Evolutionary conservation across 2,113 vertebrate genomes (phyloP).

Genomic region (Lutjanus erythropterus): DNA sequence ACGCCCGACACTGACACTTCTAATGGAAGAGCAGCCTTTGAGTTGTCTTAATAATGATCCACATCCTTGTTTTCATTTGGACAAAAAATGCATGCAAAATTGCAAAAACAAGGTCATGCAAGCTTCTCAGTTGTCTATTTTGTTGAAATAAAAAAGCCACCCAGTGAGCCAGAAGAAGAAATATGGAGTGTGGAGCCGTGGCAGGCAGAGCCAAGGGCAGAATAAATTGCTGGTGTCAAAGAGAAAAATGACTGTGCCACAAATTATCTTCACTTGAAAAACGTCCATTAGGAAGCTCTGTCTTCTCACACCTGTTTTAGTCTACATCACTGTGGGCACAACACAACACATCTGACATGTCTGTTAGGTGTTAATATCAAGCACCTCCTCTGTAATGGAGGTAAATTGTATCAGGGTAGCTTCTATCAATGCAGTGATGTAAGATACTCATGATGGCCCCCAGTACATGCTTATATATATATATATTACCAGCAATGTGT

Average conservation of each 20-base stretch:
- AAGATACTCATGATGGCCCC: too few species aligned
- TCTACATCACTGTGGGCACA: not conserved
- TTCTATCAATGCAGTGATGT: not conserved
- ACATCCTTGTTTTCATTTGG: not conserved
- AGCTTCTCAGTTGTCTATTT: slow-evolving; percentile 3
- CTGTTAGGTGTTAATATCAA: slow-evolving; percentile 2
- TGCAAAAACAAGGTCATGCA: not conserved
- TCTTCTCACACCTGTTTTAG: slow-evolving; percentile 41
- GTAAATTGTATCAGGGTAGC: too few species aligned
- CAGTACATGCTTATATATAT: too few species aligned
- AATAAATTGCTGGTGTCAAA: slow-evolving; percentile 63
- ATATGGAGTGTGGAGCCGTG: not conserved
- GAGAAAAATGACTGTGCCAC: slow-evolving; percentile 61
- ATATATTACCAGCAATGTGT: too few species aligned
- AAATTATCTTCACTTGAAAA: slow-evolving; percentile 59
- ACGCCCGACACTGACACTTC: not conserved
- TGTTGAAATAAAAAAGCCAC: slow-evolving; percentile 7
- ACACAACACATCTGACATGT: not conserved
- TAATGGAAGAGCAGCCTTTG: not conserved
- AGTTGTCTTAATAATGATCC: slow-evolving; percentile 3
- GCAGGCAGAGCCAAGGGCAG: slow-evolving; percentile 38
- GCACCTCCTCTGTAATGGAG: not conserved
- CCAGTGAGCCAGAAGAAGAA: slow-evolving; percentile 7
- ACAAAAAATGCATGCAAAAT: slow-evolving; percentile 21
- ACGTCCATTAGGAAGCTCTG: slow-evolving; percentile 23